Evolutionary conservation across 2,797 vertebrate genomes (phyloP), one percentile per base, ranked within the genome.

Genomic region (Lithobates sylvaticus): DNA sequence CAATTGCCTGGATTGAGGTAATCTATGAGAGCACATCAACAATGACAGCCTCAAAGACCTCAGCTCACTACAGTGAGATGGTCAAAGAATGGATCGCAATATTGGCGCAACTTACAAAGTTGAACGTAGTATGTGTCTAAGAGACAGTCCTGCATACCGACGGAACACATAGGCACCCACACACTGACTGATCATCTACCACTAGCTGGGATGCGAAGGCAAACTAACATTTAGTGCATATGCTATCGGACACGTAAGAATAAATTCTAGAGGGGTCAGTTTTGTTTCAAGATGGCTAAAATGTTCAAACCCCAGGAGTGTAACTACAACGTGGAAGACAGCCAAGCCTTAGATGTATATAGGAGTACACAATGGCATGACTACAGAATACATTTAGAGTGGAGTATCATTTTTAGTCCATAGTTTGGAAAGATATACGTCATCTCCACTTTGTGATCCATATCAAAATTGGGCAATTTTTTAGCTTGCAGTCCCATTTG

Each of bases 51-150:
- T 18, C 67, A 13, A 29, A 65, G 61, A 27, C 36, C 13, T 72
- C 54, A n/a, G 15, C 68, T 82, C 80, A 39, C 83, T 21, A 18
- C 61, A 23, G 29, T 21, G 18, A 71, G 76, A 58, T 23, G 23
- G 16, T 54, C 18, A 32, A 72, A 67, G 42, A 68, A 82, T 88
- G 86, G 90, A 54, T 87, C 85, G 81, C 78, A 73, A 86, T 86
- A 69, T 72, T 36, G 50, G 68, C 50, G 73, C 67, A 79, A 86
- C 86, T 86, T 86, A 86, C 79, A 86, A 86, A 86, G 85, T 86
- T 86, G 78, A 81, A 86, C 79, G 77, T 82, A 54, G 61, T 64
- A 44, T 13, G 70, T 64, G 73, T 77, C 79, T 81, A 80, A 54
- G 7, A 76, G 73, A 71, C 84, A 61, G 69, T 39, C 27, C 44